phyloP scores from a whole-genome alignment of 2,888 invertebrate species.

The Drosophila mayaguana region DNA sequence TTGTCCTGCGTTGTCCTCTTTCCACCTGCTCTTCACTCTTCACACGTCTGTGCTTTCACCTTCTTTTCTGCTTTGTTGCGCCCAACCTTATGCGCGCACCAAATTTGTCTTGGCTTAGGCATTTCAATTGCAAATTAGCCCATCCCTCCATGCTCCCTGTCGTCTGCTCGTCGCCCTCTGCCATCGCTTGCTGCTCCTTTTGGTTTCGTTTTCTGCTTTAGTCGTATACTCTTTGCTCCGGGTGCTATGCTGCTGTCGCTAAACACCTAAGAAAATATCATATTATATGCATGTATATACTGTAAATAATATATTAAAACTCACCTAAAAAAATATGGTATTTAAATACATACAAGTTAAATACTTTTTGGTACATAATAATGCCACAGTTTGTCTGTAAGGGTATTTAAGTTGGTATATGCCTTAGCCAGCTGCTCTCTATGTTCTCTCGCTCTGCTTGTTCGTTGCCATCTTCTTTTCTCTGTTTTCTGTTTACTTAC shows the following conservation, averaged over 20 bases:
- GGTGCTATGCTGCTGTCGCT: no score
- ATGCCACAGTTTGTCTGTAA: not conserved
- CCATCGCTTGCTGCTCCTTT: not conserved
- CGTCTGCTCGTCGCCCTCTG: not conserved
- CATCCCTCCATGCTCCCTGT: not conserved
- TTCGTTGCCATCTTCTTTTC: not conserved
- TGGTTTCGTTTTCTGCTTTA: not conserved
- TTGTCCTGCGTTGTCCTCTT: conserved; percentile 14
- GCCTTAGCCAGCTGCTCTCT: not conserved
- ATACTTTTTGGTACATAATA: not conserved
- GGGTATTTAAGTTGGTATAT: not conserved
- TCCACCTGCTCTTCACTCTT: not conserved
- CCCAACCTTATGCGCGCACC: conserved; percentile 34
- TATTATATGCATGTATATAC: no score
- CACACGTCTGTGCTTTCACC: conserved; percentile 3
- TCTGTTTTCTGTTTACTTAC: not conserved
- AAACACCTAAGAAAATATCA: not conserved
- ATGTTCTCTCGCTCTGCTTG: not conserved
- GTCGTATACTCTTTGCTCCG: not conserved
- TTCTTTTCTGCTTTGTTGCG: conserved; percentile 12
- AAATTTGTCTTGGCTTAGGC: conserved; percentile 70
- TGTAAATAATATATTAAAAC: not conserved
- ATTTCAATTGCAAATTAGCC: conserved; percentile 78
- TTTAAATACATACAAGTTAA: not conserved
- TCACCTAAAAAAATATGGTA: not conserved